Evolutionary conservation across 1,140 invertebrate species (phyloP).

Genomic region (Dolichoris vasculosae): DNA sequence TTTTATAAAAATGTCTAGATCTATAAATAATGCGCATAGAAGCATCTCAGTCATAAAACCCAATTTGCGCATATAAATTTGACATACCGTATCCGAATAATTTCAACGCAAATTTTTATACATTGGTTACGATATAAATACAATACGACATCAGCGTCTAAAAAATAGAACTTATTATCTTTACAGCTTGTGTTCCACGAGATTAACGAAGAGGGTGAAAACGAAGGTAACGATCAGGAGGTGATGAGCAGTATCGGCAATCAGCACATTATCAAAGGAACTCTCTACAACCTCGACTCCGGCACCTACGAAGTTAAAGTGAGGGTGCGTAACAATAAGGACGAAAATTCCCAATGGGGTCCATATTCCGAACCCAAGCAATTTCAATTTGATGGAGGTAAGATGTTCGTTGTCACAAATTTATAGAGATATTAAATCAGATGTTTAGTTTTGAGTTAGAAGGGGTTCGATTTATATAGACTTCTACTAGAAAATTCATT

Average conservation of each 20-base stretch:
- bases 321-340: slow-evolving; percentile 38
- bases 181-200: slow-evolving; percentile 34
- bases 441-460: too few relatives aligned
- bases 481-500: too few relatives aligned
- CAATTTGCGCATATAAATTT: too few relatives aligned
- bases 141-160: not conserved
- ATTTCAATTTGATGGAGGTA: slow-evolving; percentile 46
- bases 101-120: too few relatives aligned
- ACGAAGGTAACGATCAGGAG: not conserved
- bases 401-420: not conserved
- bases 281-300: not conserved
- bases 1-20: too few relatives aligned
- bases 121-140: not conserved
- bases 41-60: too few relatives aligned
- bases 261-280: slow-evolving; percentile 17
- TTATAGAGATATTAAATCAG: too few relatives aligned
- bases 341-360: slow-evolving; percentile 18
- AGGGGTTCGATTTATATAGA: too few relatives aligned
- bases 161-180: not conserved
- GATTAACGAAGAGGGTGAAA: not conserved
- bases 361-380: slow-evolving; percentile 30
- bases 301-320: slow-evolving; percentile 34
- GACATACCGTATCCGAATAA: too few relatives aligned
- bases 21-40: too few relatives aligned
- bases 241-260: slow-evolving; percentile 32